Evolutionary conservation across 2,888 invertebrate species (phyloP), one percentile per base, ranked within the genome.

Genomic region (Conus canariensis): DNA sequence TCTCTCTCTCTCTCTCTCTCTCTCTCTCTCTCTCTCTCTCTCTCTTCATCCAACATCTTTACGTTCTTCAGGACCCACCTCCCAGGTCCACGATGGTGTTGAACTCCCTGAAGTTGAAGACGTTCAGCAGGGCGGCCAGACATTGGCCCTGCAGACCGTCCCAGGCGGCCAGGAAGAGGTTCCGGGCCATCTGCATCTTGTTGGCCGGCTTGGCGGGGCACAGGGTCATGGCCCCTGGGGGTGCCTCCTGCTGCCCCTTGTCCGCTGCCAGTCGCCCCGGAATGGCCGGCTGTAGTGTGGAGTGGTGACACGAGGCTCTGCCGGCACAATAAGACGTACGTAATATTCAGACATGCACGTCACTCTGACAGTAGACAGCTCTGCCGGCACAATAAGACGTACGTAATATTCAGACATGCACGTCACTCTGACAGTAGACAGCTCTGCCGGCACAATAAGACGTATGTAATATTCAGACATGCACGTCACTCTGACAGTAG

Each of bases 141-240:
- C 86, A 86, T 67, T 86, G 86, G 16, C 60, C 22, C 67, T 86
- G 86, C 64, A 30, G 60, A 1, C 25, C 86, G 64, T 86, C 86
- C 86, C 86, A 86, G 64, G 64, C 86, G 14, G 45, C 30, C 30
- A 86, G 59, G 86, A 86, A 86, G 9, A 86, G 60, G 10, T 86
- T 67, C 25, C 86, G n/a, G 12, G n/a, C 86, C 60, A 86, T 59
- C 86, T 86, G 64, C 86, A 86, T 16, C 86, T 19, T 86, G 86
- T 45, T 19, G 16, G n/a, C 12, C 12, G 64, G 60, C 30, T 64
- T 16, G 16, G 7, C 7, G 45, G 59, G 59, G 19, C 86, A 86
- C 86, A 86, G 64, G 25, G 64, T 30, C 64, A 30, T 30, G 64
- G 86, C 86, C 45, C 86, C 86, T 0, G 64, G 67, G 4, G 86